A percentile compares a stretch with the other conserved stretches of the same genome.
These are phyloP conservation scores for Botia kubotai DNA, from an alignment of 2,797 vertebrate genomes.

Conservation along the genomic window DNA sequence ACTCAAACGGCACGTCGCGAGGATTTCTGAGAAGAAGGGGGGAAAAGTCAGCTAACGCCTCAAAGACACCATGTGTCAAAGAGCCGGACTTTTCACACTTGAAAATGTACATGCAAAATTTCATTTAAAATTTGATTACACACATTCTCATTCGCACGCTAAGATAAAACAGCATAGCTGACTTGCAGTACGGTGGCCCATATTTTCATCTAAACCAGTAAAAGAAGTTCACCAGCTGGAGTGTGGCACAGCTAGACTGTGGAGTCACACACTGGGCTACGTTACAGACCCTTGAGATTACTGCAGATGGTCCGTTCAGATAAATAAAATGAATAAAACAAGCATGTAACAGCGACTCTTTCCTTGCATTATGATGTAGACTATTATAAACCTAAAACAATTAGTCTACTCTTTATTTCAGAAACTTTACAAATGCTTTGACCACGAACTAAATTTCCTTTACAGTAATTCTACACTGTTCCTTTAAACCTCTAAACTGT, in stretches of 20 bases:
- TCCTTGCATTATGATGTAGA: constrained; percentile 8
- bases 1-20: constrained; percentile 51
- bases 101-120: constrained; percentile 69
- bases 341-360: constrained; percentile 26
- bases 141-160: constrained; percentile 59
- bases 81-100: constrained; percentile 65
- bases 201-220: constrained; percentile 62
- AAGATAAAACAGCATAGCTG: constrained; percentile 70
- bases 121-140: constrained; percentile 72
- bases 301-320: constrained; percentile 38
- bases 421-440: neutral
- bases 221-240: constrained; percentile 59
- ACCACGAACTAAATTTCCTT: neutral
- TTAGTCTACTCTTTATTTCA: neutral
- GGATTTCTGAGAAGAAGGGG: constrained; percentile 50
- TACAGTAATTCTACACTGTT: neutral
- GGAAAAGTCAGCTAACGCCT: constrained; percentile 46
- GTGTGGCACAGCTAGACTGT: constrained; percentile 41
- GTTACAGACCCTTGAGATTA: constrained; percentile 35
- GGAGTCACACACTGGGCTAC: constrained; percentile 41
- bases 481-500: neutral
- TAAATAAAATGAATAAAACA: constrained; percentile 44
- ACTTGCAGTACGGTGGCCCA: constrained; percentile 63
- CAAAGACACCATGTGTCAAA: constrained; percentile 63
- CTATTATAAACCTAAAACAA: constrained; percentile 4